Conservation (phyloP, 2,888 invertebrate genomes). For the Xestia xanthographa region DNA sequence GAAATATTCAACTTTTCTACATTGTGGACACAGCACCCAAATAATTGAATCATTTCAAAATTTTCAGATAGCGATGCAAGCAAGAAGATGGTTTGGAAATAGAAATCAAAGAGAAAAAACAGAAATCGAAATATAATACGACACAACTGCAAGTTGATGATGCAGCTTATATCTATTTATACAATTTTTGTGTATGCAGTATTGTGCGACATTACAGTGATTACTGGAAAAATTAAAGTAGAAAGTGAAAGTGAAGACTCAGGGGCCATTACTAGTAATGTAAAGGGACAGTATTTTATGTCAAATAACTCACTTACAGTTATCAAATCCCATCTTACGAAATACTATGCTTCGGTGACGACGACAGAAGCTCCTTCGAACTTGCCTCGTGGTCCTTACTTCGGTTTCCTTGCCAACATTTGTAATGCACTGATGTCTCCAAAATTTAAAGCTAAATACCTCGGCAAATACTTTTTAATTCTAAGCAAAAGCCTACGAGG, state of each 20-base stretch:
- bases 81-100: constrained; percentile 74
- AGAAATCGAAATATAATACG: constrained; percentile 63
- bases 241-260: neutral
- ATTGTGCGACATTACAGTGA: constrained; percentile 8
- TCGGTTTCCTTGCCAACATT: constrained; percentile 76
- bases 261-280: neutral
- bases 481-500: constrained; percentile 72
- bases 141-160: neutral
- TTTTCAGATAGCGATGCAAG: constrained; percentile 77
- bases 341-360: neutral
- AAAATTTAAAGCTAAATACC: constrained; percentile 66
- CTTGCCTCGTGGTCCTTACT: constrained; percentile 75
- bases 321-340: neutral
- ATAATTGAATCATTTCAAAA: constrained; percentile 21
- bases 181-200: constrained; percentile 37
- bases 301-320: neutral
- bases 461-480: constrained; percentile 73
- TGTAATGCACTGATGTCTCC: constrained; percentile 72
- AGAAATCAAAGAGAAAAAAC: constrained; percentile 76
- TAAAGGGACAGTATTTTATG: neutral
- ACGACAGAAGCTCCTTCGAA: constrained; percentile 34
- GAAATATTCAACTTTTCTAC: neutral
- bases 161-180: constrained; percentile 24
- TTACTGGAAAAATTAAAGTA: neutral
- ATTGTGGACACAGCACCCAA: neutral